Evolutionary conservation across 1,140 invertebrate genomes (phyloP).

Genomic region (Druon quercuslanigerum): DNA sequence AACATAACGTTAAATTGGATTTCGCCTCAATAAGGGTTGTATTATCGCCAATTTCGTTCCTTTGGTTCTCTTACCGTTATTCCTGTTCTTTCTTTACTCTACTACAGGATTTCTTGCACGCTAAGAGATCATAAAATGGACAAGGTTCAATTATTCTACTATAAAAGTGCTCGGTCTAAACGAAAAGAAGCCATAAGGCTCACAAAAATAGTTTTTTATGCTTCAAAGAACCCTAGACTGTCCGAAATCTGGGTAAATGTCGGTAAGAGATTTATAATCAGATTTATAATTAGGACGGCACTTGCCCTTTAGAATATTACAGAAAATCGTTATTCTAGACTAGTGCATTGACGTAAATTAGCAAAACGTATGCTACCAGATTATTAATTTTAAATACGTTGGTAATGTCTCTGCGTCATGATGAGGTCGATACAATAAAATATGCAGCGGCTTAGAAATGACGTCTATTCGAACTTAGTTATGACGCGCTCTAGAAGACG

Average conservation of each 20-base stretch:
- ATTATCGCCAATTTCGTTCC: constrained; percentile 42
- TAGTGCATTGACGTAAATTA: neutral
- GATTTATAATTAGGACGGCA: too few species aligned
- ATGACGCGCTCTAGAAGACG: neutral
- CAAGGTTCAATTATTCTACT: neutral
- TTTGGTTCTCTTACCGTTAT: constrained; percentile 33
- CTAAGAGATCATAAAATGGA: neutral
- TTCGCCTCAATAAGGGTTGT: constrained; percentile 43
- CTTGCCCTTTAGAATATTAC: neutral
- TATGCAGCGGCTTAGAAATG: constrained; percentile 2
- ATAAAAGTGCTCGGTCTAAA: neutral
- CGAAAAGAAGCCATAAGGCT: constrained; percentile 39
- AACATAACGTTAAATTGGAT: constrained; percentile 55
- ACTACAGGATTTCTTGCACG: constrained; percentile 19
- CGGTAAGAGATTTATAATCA: too few species aligned
- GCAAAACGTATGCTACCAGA: neutral
- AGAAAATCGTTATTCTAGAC: neutral
- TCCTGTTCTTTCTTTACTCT: neutral
- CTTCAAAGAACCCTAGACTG: neutral
- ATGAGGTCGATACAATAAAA: constrained; percentile 13
- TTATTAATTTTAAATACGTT: constrained; percentile 9
- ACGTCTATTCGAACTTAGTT: constrained; percentile 11
- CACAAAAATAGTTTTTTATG: neutral
- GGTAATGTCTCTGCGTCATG: neutral
- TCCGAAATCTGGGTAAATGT: too few species aligned